Conservation (phyloP, 2,113 vertebrate genomes). For the Leptodactylus fuscus region DNA sequence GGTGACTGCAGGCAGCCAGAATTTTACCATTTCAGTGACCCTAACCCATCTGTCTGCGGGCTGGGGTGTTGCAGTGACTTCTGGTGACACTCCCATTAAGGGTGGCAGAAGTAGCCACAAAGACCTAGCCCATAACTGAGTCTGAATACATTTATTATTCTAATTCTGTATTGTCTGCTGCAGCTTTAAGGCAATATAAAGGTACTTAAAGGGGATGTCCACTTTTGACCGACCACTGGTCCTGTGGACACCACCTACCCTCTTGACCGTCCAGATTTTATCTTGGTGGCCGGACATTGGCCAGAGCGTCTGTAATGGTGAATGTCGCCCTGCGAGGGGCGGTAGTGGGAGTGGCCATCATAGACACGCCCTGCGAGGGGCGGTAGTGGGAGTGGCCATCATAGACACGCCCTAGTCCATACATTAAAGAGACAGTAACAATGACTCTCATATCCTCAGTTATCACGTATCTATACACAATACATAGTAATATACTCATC, state of each 20-base stretch:
- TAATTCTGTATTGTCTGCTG: background rate
- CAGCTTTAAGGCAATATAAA: background rate
- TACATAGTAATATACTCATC: background rate
- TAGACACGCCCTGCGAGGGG: background rate
- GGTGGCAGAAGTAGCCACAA: background rate
- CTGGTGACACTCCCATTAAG: no score
- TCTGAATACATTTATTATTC: background rate
- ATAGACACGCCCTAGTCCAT: background rate
- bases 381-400: background rate
- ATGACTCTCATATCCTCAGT: no score
- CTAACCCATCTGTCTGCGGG: no score
- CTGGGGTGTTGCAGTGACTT: background rate
- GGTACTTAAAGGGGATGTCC: conserved; percentile 15
- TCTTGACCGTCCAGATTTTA: background rate
- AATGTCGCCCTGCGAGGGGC: no score
- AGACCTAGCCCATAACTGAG: background rate
- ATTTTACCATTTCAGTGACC: no score
- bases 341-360: no score
- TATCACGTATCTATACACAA: background rate
- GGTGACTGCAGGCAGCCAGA: no score
- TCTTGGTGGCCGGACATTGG: background rate
- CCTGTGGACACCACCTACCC: background rate
- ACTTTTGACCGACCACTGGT: background rate
- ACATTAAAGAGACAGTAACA: no score
- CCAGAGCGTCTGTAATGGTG: background rate